Conservation (phyloP, 2,888 invertebrate species). For the Holacanthella duospinosa region DNA sequence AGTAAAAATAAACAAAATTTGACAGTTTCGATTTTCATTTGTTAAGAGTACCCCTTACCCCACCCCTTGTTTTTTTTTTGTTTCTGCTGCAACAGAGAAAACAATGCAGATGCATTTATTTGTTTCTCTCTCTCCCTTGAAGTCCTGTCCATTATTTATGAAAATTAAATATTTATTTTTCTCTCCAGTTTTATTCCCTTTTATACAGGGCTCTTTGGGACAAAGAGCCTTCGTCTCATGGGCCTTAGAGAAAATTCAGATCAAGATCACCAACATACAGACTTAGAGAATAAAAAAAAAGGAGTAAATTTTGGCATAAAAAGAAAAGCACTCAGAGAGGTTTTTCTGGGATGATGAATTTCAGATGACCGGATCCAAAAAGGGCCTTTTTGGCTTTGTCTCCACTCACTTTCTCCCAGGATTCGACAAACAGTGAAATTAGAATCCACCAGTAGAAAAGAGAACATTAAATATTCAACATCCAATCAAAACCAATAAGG, state of each 20-base stretch:
- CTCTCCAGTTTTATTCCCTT: background rate
- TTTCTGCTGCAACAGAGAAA: no score
- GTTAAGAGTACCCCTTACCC: no score
- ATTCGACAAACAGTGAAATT: slow-evolving; percentile 1
- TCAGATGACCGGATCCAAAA: background rate
- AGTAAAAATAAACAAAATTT: no score
- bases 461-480: background rate
- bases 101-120: background rate
- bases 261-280: background rate
- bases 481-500: background rate
- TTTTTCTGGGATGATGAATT: background rate
- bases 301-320: background rate
- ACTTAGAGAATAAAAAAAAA: no score
- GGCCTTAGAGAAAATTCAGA: background rate
- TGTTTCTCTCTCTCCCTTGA: no score
- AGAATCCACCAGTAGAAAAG: background rate
- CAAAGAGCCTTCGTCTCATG: background rate
- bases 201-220: background rate
- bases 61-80: no score
- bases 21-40: no score
- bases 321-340: background rate
- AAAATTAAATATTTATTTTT: slow-evolving; percentile 1
- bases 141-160: background rate
- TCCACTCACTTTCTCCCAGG: background rate
- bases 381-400: background rate